These are phyloP conservation scores for Alfaro cultratus DNA, from an alignment of 2,797 vertebrate species.

Conservation along the genomic window DNA sequence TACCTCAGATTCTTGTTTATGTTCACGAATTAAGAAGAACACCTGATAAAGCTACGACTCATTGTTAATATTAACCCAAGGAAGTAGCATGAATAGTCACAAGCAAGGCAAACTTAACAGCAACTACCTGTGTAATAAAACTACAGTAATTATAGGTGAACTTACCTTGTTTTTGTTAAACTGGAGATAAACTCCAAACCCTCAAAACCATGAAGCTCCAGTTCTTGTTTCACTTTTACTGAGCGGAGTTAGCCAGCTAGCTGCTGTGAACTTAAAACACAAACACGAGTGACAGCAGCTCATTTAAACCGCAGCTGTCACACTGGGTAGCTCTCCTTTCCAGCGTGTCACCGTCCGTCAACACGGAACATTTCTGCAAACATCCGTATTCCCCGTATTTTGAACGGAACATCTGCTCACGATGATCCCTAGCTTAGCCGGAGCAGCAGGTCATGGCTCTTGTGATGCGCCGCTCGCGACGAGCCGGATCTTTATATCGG, in stretches of 20 bases:
- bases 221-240: constrained; percentile 55
- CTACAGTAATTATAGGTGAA: neutral
- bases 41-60: neutral
- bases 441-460: constrained; percentile 68
- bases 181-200: constrained; percentile 1
- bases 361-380: neutral
- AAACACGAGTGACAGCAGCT: constrained; percentile 31
- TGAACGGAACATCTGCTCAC: constrained; percentile 43
- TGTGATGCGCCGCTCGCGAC: neutral
- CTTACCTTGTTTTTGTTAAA: constrained; percentile 32
- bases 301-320: constrained; percentile 1
- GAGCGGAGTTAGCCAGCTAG: constrained; percentile 55
- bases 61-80: neutral
- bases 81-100: constrained; percentile 11
- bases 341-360: neutral
- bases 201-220: constrained; percentile 11
- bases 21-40: neutral
- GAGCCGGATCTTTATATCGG: neutral
- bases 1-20: neutral
- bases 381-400: neutral
- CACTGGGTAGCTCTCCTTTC: neutral
- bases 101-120: neutral
- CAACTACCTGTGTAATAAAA: neutral
- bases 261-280: constrained; percentile 53
- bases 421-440: constrained; percentile 57